These are phyloP conservation scores for Drosophila fungiperda DNA, from an alignment of 2,888 invertebrate species.

Conservation along the genomic window DNA sequence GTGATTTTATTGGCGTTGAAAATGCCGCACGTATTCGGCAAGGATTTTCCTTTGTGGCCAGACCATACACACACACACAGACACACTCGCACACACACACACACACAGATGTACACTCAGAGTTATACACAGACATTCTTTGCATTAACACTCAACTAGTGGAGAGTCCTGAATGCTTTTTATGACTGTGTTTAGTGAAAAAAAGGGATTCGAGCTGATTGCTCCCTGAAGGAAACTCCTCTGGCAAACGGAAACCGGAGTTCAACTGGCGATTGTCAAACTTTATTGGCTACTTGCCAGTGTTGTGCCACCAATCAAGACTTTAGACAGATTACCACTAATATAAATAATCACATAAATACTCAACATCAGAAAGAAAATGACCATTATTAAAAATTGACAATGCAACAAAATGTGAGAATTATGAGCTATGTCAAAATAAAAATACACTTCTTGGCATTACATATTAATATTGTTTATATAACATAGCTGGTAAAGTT, in stretches of 20 bases:
- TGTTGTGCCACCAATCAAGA: conserved; percentile 40
- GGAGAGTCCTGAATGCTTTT: conserved; percentile 68
- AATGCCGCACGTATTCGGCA: conserved; percentile 73
- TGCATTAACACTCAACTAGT: conserved; percentile 78
- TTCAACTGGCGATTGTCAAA: conserved; percentile 48
- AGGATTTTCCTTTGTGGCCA: conserved; percentile 62
- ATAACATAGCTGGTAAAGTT: neutral
- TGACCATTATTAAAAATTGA: neutral
- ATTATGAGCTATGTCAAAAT: neutral
- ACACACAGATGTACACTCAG: neutral
- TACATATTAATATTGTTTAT: neutral
- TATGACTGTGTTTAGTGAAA: conserved; percentile 77
- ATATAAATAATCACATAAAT: conserved; percentile 28
- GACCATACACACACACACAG: conserved; percentile 11
- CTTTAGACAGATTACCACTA: conserved; percentile 18
- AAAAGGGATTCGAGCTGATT: conserved; percentile 76
- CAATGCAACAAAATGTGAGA: neutral
- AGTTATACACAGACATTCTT: conserved; percentile 38
- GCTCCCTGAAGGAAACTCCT: conserved; percentile 61
- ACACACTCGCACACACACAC: neutral
- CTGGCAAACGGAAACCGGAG: conserved; percentile 5
- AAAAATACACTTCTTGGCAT: neutral
- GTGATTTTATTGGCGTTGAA: conserved; percentile 82
- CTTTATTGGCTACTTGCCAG: conserved; percentile 45
- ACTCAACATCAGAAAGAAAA: conserved; percentile 19